A percentile compares a stretch with the other conserved stretches of the same genome.
These are phyloP conservation scores for Eucriotettix oculatus DNA, from an alignment of 2,888 invertebrate species.

Conservation along the genomic window DNA sequence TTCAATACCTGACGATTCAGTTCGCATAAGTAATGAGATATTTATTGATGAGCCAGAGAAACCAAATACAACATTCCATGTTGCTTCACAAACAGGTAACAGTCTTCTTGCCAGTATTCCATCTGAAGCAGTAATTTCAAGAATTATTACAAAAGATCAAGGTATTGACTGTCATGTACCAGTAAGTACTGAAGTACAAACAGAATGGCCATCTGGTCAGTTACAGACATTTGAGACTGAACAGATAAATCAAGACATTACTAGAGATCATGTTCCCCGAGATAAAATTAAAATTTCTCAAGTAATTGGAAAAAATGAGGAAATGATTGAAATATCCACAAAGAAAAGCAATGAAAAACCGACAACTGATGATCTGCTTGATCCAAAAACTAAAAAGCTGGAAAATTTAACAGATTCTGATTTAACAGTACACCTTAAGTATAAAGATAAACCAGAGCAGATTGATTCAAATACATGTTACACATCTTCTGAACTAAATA, in stretches of 20 bases:
- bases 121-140: background rate
- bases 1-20: slow-evolving; percentile 55
- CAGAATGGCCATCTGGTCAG: slow-evolving; percentile 9
- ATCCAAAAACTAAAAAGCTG: slow-evolving; percentile 23
- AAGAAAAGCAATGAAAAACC: slow-evolving; percentile 29
- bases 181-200: slow-evolving; percentile 2
- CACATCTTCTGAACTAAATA: slow-evolving; percentile 47
- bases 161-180: slow-evolving; percentile 2
- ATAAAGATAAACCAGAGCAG: slow-evolving; percentile 26
- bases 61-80: background rate
- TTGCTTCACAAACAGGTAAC: slow-evolving; percentile 3
- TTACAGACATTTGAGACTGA: background rate
- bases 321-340: slow-evolving; percentile 56
- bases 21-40: slow-evolving; percentile 28
- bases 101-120: background rate
- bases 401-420: slow-evolving; percentile 16
- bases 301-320: slow-evolving; percentile 42
- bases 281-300: slow-evolving; percentile 52
- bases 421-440: slow-evolving; percentile 55
- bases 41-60: background rate
- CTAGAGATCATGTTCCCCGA: slow-evolving; percentile 20
- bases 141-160: background rate
- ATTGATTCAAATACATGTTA: slow-evolving; percentile 16
- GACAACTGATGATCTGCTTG: slow-evolving; percentile 12
- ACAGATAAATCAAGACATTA: background rate